Percentiles rank a stretch among this genome's conserved stretches.
These are phyloP conservation scores for Liposcelis brunnea DNA, from an alignment of 2,888 invertebrate species.

Conservation along the genomic window DNA sequence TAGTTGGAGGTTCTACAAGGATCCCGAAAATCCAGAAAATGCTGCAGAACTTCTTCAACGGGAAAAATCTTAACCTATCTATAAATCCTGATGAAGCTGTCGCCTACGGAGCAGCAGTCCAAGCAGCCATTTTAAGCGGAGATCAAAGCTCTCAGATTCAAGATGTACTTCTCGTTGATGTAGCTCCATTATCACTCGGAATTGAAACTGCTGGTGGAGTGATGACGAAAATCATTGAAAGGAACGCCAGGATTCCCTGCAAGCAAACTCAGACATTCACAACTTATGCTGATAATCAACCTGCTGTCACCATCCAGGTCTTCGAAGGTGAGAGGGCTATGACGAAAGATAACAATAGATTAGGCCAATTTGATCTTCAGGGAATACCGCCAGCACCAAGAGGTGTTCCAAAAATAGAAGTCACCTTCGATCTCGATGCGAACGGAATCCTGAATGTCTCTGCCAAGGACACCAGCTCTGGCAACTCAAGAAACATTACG, in stretches of 20 bases:
- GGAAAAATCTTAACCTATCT: conserved; percentile 47
- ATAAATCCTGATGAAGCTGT: conserved; percentile 58
- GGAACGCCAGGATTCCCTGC: conserved; percentile 24
- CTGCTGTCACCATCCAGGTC: conserved; percentile 27
- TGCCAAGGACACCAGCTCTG: conserved; percentile 28
- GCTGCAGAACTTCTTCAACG: conserved; percentile 23
- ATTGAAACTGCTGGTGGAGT: conserved; percentile 25
- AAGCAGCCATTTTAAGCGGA: conserved; percentile 64
- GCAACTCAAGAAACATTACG: conserved; percentile 27
- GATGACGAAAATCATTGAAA: conserved; percentile 27
- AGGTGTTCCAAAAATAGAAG: conserved; percentile 21
- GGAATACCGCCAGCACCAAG: conserved; percentile 24
- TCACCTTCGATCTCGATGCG: conserved; percentile 28
- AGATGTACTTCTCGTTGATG: conserved; percentile 30
- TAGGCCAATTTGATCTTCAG: conserved; percentile 19
- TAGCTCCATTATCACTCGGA: conserved; percentile 28
- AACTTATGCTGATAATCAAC: conserved; percentile 36
- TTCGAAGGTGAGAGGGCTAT: conserved; percentile 27
- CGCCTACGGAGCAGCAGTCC: conserved; percentile 82
- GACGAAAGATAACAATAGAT: conserved; percentile 29
- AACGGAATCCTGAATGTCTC: conserved; percentile 30
- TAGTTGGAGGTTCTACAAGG: conserved; percentile 29
- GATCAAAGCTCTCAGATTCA: conserved; percentile 22
- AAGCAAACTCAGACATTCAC: conserved; percentile 27
- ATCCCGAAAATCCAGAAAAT: conserved; percentile 27